Evolutionary conservation across 2,797 vertebrate genomes (phyloP).

Genomic region (Echiichthys vipera): DNA sequence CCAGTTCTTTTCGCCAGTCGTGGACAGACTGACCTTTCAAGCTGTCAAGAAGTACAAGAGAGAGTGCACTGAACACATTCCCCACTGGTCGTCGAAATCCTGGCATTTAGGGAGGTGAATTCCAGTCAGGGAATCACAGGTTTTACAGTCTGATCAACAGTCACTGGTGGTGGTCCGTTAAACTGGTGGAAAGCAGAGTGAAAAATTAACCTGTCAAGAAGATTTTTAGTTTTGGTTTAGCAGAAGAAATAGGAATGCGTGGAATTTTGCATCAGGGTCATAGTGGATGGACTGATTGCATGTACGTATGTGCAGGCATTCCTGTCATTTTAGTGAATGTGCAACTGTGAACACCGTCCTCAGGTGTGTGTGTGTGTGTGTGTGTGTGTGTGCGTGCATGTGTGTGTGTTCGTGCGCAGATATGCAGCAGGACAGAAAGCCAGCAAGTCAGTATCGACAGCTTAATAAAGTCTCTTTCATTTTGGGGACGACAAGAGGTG

Average conservation of each 20-base stretch:
- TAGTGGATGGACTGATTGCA: background rate
- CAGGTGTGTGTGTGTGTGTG: conserved; percentile 28
- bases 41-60: background rate
- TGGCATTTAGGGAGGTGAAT: background rate
- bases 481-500: conserved; percentile 70
- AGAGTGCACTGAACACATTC: background rate
- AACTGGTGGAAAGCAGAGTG: background rate
- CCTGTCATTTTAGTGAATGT: background rate
- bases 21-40: background rate
- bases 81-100: background rate
- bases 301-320: background rate
- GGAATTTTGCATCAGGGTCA: background rate
- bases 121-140: background rate
- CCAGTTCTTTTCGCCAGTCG: background rate
- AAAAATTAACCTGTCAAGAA: background rate
- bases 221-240: background rate
- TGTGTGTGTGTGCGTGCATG: conserved; percentile 1
- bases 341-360: conserved; percentile 6
- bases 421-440: conserved; percentile 24
- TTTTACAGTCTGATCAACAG: background rate
- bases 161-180: background rate
- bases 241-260: background rate
- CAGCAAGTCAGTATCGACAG: conserved; percentile 40
- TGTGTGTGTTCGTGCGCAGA: no score
- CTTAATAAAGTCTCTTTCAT: conserved; percentile 73